Evolutionary conservation across 2,797 vertebrate species (phyloP).

Genomic region (Gouania willdenowi): DNA sequence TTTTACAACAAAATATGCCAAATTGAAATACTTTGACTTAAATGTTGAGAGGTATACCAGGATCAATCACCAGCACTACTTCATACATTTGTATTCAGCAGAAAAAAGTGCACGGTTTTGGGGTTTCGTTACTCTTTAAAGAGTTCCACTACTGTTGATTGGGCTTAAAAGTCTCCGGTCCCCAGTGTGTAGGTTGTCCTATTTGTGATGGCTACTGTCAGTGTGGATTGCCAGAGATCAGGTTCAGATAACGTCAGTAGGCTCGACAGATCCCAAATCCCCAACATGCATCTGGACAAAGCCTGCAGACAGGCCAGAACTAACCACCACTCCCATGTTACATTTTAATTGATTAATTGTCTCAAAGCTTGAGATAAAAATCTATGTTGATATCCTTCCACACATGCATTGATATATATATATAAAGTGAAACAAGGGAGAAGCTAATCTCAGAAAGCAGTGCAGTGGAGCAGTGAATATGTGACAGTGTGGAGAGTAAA

Average conservation of each 20-base stretch:
- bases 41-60: no score
- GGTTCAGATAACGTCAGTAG: slow-evolving; percentile 12
- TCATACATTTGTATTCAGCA: no score
- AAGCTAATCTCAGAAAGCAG: slow-evolving; percentile 26
- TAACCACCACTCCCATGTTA: slow-evolving; percentile 8
- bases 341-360: slow-evolving; percentile 50
- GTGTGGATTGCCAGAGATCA: slow-evolving; percentile 47
- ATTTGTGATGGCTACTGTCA: slow-evolving; percentile 47
- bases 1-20: no score
- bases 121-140: no score
- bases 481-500: slow-evolving; percentile 62
- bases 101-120: no score
- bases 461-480: slow-evolving; percentile 40
- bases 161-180: slow-evolving; percentile 19
- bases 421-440: slow-evolving; percentile 36
- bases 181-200: slow-evolving; percentile 25
- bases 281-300: slow-evolving; percentile 8
- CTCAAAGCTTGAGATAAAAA: slow-evolving; percentile 15
- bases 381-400: slow-evolving; percentile 38
- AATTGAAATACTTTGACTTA: no score
- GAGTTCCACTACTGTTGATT: slow-evolving; percentile 20
- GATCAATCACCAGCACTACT: no score
- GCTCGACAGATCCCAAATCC: slow-evolving; percentile 3
- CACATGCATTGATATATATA: slow-evolving; percentile 23
- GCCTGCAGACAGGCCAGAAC: slow-evolving; percentile 3